phyloP scores from a whole-genome alignment of 1,140 invertebrate genomes.

The Physella acuta region DNA sequence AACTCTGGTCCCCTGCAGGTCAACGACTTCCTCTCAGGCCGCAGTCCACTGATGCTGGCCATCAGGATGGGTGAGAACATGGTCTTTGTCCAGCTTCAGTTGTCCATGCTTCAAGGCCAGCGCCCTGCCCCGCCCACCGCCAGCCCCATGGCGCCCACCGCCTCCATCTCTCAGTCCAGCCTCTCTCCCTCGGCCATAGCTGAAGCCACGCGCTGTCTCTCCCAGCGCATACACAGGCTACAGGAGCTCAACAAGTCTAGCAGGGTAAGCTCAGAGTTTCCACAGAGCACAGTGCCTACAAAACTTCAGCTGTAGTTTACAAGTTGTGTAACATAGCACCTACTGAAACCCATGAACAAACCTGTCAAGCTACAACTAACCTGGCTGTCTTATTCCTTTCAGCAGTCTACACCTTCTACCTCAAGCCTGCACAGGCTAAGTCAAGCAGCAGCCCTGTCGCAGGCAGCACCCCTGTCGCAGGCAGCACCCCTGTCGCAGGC shows the following conservation, averaged over 20 bases:
- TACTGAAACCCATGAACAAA: too few relatives aligned
- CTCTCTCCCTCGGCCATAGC: conserved; percentile 68
- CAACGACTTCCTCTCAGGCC: conserved; percentile 90
- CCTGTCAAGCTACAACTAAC: too few relatives aligned
- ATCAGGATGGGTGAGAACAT: conserved; percentile 94
- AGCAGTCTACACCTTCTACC: too few relatives aligned
- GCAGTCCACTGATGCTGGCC: conserved; percentile 88
- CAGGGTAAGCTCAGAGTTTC: too few relatives aligned
- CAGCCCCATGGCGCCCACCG: conserved; percentile 9
- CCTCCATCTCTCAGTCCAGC: conserved; percentile 25
- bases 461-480: too few relatives aligned
- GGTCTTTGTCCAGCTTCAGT: conserved; percentile 92
- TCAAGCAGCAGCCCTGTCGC: too few relatives aligned
- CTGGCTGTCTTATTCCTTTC: too few relatives aligned
- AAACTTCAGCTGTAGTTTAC: too few relatives aligned
- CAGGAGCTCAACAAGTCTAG: neutral
- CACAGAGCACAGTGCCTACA: too few relatives aligned
- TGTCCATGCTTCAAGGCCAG: conserved; percentile 75
- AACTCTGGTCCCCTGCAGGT: conserved; percentile 71
- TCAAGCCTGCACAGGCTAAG: too few relatives aligned
- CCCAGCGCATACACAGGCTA: conserved; percentile 85
- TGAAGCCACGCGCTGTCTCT: conserved; percentile 86
- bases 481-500: too few relatives aligned
- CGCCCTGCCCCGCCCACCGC: conserved; percentile 27
- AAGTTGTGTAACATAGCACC: too few relatives aligned